Conservation (phyloP, 2,888 invertebrate species). For the Coelogynopora nodosa region DNA sequence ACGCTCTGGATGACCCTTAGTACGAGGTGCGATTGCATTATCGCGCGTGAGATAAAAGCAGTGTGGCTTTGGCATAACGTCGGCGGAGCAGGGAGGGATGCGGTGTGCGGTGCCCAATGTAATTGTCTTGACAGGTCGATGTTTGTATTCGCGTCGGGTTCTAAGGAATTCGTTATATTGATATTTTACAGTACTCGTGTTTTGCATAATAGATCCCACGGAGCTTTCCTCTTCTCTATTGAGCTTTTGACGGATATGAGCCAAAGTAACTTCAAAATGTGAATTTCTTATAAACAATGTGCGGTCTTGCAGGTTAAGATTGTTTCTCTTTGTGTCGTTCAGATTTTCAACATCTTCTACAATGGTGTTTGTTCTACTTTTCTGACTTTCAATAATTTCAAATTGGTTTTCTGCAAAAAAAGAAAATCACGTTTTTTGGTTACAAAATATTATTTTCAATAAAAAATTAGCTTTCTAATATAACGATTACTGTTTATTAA, state of each 20-base stretch:
- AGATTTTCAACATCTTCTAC: conserved; percentile 61
- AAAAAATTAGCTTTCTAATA: too few species aligned
- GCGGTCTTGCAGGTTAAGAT: conserved; percentile 51
- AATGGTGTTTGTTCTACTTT: not conserved
- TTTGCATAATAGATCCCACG: not conserved
- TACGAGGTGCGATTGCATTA: not conserved
- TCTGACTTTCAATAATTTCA: not conserved
- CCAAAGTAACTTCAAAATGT: not conserved
- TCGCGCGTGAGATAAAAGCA: not conserved
- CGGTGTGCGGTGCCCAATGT: not conserved
- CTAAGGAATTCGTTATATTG: not conserved
- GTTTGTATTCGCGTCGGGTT: not conserved
- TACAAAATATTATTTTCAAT: too few species aligned
- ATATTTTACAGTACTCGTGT: not conserved
- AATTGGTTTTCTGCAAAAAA: conserved; percentile 66
- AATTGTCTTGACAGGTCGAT: not conserved
- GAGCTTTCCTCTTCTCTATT: not conserved
- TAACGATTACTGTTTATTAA: too few species aligned
- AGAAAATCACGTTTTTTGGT: too few species aligned
- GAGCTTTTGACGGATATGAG: not conserved
- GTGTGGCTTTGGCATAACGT: not conserved
- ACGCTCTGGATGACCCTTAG: not conserved
- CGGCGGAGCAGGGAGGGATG: not conserved
- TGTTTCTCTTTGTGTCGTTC: conserved; percentile 78
- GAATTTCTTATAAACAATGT: not conserved